Conservation (phyloP, 2,888 invertebrate species). For the Thymelicus acteon region DNA sequence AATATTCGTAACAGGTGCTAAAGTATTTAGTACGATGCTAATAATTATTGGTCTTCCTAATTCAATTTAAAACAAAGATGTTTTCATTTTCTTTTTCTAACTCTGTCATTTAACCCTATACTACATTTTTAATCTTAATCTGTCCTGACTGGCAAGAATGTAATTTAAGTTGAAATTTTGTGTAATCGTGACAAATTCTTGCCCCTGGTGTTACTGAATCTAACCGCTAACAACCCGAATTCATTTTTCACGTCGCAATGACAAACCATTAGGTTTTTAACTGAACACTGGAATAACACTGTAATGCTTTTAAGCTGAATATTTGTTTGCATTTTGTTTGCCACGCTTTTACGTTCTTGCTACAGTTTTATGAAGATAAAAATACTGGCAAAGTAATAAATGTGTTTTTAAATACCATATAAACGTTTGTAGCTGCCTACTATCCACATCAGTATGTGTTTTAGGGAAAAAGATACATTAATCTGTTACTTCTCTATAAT, state of each 20-base stretch:
- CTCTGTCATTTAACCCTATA: neutral
- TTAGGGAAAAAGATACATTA: neutral
- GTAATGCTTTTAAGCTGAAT: constrained; percentile 33
- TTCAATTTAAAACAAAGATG: no score
- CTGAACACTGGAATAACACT: constrained; percentile 14
- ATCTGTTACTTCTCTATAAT: neutral
- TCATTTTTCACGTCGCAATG: constrained; percentile 23
- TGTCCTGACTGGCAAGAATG: neutral
- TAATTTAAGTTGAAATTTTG: neutral
- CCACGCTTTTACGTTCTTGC: constrained; percentile 10
- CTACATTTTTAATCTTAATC: neutral
- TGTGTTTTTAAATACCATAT: neutral
- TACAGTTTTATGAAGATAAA: constrained; percentile 12
- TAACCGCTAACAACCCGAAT: constrained; percentile 10
- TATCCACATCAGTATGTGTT: neutral
- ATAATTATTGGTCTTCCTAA: no score
- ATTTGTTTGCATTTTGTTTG: constrained; percentile 32
- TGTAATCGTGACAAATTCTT: neutral
- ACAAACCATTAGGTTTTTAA: constrained; percentile 20
- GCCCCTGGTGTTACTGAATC: neutral
- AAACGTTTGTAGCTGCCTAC: neutral
- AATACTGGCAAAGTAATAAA: constrained; percentile 8
- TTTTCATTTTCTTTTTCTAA: neutral
- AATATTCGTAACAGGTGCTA: no score
- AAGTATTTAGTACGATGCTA: no score